phyloP scores from a whole-genome alignment of 2,888 invertebrate species.

The Marasmarcha lunaedactyla region DNA sequence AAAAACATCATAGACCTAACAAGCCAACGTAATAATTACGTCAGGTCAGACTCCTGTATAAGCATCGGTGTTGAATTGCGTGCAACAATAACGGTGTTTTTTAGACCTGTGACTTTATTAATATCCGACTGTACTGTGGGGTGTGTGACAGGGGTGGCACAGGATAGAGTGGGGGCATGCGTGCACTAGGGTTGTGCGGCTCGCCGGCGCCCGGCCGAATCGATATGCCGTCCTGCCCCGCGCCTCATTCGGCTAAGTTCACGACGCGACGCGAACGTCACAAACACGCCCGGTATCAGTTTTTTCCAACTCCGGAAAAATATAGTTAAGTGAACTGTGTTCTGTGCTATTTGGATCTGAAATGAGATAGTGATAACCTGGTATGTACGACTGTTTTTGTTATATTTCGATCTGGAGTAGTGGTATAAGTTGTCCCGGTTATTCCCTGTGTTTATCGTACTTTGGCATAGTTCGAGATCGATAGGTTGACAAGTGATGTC shows the following conservation, averaged over 20 bases:
- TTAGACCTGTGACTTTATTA: slow-evolving; percentile 13
- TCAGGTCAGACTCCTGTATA: too few species aligned
- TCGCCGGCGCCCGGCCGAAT: slow-evolving; percentile 63
- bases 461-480: slow-evolving; percentile 26
- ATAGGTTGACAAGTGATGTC: slow-evolving; percentile 19
- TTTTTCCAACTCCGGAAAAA: slow-evolving; percentile 20
- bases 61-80: not conserved
- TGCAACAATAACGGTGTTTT: slow-evolving; percentile 3
- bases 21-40: too few species aligned
- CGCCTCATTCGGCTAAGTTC: slow-evolving; percentile 38
- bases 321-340: slow-evolving; percentile 33
- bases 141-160: slow-evolving; percentile 36
- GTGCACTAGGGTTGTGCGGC: slow-evolving; percentile 64
- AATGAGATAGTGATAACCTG: slow-evolving; percentile 52
- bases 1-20: too few species aligned
- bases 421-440: too few species aligned
- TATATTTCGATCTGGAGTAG: slow-evolving; percentile 13
- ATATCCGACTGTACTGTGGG: slow-evolving; percentile 26
- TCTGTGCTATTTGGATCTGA: slow-evolving; percentile 7
- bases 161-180: slow-evolving; percentile 46
- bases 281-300: slow-evolving; percentile 22
- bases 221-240: slow-evolving; percentile 35
- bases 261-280: slow-evolving; percentile 45
- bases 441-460: slow-evolving; percentile 25
- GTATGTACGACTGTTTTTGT: slow-evolving; percentile 29